phyloP scores from a whole-genome alignment of 2,888 invertebrate genomes.

The Stictocephala bisonia region DNA sequence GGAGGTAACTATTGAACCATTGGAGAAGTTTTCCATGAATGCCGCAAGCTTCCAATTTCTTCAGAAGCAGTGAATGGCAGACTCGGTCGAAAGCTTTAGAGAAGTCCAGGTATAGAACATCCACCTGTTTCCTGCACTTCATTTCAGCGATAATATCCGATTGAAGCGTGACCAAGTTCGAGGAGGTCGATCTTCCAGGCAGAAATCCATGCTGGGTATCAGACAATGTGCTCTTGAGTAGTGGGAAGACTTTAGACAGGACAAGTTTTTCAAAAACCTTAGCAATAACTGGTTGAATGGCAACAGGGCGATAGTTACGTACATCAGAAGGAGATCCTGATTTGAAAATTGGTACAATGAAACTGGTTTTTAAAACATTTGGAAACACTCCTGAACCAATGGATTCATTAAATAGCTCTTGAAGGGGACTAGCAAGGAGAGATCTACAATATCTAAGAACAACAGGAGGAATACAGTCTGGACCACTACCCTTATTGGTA shows the following conservation, averaged over 20 bases:
- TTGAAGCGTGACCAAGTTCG: slow-evolving; percentile 9
- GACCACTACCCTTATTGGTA: background rate
- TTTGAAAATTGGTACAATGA: background rate
- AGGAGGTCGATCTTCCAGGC: slow-evolving; percentile 1
- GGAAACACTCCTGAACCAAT: background rate
- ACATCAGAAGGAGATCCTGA: background rate
- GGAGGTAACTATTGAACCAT: too few relatives aligned
- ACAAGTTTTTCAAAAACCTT: slow-evolving; percentile 16
- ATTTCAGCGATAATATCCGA: slow-evolving; percentile 1
- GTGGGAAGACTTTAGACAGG: background rate
- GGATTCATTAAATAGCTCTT: background rate
- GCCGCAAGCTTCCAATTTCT: background rate
- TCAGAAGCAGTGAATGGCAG: background rate
- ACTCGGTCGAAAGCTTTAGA: slow-evolving; percentile 1
- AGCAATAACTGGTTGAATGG: background rate
- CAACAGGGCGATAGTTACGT: background rate
- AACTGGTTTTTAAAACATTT: background rate
- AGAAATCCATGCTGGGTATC: background rate
- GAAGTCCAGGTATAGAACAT: background rate
- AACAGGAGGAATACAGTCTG: background rate
- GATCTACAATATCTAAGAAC: background rate
- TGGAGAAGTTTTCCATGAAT: too few relatives aligned
- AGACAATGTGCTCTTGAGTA: background rate
- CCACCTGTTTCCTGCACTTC: background rate
- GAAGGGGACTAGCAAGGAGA: background rate